Conservation (phyloP, 2,113 vertebrate genomes). For the Xenopus tropicalis region DNA sequence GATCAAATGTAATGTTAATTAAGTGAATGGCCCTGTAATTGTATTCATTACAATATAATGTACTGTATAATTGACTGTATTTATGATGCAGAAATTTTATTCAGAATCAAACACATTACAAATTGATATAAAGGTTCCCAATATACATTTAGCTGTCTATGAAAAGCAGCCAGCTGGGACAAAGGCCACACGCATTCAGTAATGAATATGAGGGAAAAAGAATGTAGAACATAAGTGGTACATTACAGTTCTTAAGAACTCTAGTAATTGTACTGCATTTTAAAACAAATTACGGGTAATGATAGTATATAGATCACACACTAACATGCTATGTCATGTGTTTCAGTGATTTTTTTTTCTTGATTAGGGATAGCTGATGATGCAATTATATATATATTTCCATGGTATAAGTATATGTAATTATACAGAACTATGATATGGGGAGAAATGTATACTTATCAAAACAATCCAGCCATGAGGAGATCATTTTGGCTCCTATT, state of each 20-base stretch:
- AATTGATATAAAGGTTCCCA: too few relatives aligned
- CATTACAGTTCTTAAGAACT: background rate
- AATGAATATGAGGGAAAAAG: background rate
- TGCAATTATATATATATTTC: background rate
- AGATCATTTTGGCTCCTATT: background rate
- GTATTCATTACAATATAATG: too few relatives aligned
- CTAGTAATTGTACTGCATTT: conserved; percentile 2
- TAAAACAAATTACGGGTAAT: background rate
- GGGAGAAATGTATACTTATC: background rate
- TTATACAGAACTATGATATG: too few relatives aligned
- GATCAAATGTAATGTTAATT: too few relatives aligned
- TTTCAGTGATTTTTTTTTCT: background rate
- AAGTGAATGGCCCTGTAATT: too few relatives aligned
- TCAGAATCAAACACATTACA: too few relatives aligned
- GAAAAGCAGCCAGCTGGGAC: background rate
- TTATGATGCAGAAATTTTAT: too few relatives aligned
- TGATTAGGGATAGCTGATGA: too few relatives aligned
- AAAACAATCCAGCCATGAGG: conserved; percentile 2
- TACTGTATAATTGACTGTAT: too few relatives aligned
- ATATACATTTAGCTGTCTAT: too few relatives aligned
- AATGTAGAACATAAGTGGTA: conserved; percentile 25
- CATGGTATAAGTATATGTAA: background rate
- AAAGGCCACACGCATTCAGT: conserved; percentile 4
- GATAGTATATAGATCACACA: background rate
- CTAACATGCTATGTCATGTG: conserved; percentile 16